These are phyloP conservation scores for Entelurus aequoreus DNA, from an alignment of 2,113 vertebrate genomes.

Conservation along the genomic window DNA sequence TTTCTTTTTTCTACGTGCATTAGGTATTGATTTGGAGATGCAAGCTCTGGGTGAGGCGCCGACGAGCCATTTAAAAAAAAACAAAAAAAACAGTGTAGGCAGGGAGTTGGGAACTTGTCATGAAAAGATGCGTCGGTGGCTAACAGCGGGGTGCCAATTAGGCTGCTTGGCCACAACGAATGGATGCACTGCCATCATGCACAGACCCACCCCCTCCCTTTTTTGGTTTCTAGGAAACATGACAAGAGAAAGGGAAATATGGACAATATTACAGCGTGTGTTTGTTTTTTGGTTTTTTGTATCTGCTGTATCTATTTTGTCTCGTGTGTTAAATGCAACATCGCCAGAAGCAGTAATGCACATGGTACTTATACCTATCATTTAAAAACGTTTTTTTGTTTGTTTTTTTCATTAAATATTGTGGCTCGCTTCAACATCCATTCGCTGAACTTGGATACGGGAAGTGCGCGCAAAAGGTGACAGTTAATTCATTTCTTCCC, in stretches of 20 bases:
- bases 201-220: constrained; percentile 6
- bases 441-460: constrained; percentile 22
- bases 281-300: too few relatives aligned
- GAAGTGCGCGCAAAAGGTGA: constrained; percentile 2
- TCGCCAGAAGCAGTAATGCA: constrained; percentile 39
- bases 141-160: constrained; percentile 69
- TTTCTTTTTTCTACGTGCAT: constrained; percentile 50
- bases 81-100: constrained; percentile 22
- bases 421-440: constrained; percentile 13
- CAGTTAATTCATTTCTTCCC: not conserved
- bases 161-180: constrained; percentile 55
- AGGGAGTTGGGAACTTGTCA: constrained; percentile 57
- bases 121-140: constrained; percentile 63
- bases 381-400: not conserved
- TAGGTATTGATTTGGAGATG: constrained; percentile 61
- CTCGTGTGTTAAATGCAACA: constrained; percentile 30
- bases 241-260: constrained; percentile 33
- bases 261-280: constrained; percentile 55
- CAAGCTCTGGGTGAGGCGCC: constrained; percentile 44
- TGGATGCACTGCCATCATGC: constrained; percentile 46
- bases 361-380: constrained; percentile 1
- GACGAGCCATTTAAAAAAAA: constrained; percentile 39
- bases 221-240: constrained; percentile 2
- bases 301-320: not conserved
- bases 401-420: too few relatives aligned